phyloP scores from a whole-genome alignment of 1,140 invertebrate genomes.

The Camponotus pennsylvanicus region DNA sequence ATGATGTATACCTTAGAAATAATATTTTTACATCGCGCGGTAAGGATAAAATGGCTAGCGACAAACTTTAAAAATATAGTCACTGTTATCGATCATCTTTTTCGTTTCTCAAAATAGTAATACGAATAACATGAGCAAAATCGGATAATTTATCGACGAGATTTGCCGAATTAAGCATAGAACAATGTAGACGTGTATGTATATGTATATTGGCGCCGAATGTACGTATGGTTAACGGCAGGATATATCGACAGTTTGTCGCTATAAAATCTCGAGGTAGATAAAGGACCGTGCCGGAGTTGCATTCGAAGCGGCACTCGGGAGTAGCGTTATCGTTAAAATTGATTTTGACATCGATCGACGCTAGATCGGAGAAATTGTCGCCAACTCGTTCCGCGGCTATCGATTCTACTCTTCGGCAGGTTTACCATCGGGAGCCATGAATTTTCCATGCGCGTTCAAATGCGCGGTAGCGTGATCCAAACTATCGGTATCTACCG shows the following conservation, averaged over 20 bases:
- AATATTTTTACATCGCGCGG: neutral
- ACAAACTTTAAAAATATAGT: neutral
- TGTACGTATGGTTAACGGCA: constrained; percentile 6
- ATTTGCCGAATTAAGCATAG: neutral
- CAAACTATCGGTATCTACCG: constrained; percentile 54
- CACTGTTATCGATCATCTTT: neutral
- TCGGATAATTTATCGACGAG: constrained; percentile 13
- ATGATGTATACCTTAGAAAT: neutral
- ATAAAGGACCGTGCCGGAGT: constrained; percentile 36
- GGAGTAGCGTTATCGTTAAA: constrained; percentile 58
- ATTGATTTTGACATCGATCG: constrained; percentile 59
- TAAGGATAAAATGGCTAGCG: neutral
- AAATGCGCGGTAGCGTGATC: constrained; percentile 28
- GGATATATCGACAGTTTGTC: constrained; percentile 49
- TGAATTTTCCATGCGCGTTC: constrained; percentile 69
- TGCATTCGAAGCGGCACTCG: constrained; percentile 28
- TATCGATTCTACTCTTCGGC: constrained; percentile 58
- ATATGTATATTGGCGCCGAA: neutral
- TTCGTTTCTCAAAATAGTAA: neutral
- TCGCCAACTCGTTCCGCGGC: constrained; percentile 64
- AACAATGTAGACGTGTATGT: constrained; percentile 3
- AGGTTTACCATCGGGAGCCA: constrained; percentile 62
- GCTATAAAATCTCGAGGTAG: constrained; percentile 50
- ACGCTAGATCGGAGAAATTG: constrained; percentile 61
- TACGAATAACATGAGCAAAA: neutral